phyloP scores from a whole-genome alignment of 2,888 invertebrate species.

The Pseudoips prasinana region DNA sequence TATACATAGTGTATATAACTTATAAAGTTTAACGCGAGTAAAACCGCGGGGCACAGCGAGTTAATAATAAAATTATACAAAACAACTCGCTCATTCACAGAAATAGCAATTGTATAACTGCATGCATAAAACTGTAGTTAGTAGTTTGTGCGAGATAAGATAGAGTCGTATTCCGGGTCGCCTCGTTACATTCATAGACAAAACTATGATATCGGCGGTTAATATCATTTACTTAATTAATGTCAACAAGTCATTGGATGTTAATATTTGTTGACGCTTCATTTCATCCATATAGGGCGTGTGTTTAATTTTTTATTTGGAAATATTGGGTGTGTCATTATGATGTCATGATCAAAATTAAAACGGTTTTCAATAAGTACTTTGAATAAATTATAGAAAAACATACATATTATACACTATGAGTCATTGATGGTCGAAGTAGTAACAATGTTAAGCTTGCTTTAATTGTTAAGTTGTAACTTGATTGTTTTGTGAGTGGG shows the following conservation, averaged over 20 bases:
- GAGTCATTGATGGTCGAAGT: too few species aligned
- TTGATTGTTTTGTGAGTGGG: too few species aligned
- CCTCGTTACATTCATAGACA: conserved; percentile 18
- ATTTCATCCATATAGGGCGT: conserved; percentile 1
- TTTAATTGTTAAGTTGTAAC: too few species aligned
- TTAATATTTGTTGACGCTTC: conserved; percentile 3
- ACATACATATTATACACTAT: too few species aligned
- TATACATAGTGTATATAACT: too few species aligned
- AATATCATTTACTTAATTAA: conserved; percentile 18
- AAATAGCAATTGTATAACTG: background rate
- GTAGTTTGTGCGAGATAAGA: conserved; percentile 22
- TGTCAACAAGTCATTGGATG: conserved; percentile 12
- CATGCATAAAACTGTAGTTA: conserved; percentile 9
- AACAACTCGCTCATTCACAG: too few species aligned
- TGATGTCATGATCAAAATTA: conserved; percentile 15
- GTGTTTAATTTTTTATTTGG: conserved; percentile 1
- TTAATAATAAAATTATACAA: too few species aligned
- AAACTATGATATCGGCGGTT: conserved; percentile 9
- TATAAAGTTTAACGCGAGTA: too few species aligned
- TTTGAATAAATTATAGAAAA: too few species aligned
- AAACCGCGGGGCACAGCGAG: too few species aligned
- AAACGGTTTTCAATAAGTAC: too few species aligned
- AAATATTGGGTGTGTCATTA: conserved; percentile 7
- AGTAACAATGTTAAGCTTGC: too few species aligned
- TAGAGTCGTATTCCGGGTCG: conserved; percentile 23